A percentile compares a stretch with the other conserved stretches of the same genome.
These are phyloP conservation scores for Coecobrya sp. DNA, from an alignment of 2,888 invertebrate genomes.

Conservation along the genomic window DNA sequence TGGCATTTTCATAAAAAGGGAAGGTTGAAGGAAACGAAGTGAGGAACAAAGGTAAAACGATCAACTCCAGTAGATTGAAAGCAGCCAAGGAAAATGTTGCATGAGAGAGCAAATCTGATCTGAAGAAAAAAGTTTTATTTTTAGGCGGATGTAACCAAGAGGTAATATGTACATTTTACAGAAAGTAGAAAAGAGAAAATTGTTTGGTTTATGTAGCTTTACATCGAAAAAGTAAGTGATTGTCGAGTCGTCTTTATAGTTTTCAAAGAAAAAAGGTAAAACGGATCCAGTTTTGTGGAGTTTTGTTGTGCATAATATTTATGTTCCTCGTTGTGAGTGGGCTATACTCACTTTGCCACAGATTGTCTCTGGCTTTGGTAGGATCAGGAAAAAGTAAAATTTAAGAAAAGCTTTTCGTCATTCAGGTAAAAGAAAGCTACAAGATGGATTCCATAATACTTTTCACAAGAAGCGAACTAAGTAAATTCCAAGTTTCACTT, in stretches of 20 bases:
- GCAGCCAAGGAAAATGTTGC: neutral
- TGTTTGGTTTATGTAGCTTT: neutral
- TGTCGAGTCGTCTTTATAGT: neutral
- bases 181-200: neutral
- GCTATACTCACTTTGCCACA: neutral
- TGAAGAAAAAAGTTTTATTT: neutral
- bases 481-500: neutral
- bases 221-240: neutral
- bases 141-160: neutral
- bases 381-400: slow-evolving; percentile 5
- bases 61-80: neutral
- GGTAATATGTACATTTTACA: neutral
- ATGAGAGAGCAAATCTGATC: slow-evolving; percentile 15
- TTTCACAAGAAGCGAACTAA: neutral
- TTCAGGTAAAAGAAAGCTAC: neutral
- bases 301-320: neutral
- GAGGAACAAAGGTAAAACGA: neutral
- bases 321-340: neutral
- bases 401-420: neutral
- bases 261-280: neutral
- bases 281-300: neutral
- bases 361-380: neutral
- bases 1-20: neutral
- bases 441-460: neutral
- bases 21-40: neutral